Percentiles rank a stretch among this genome's conserved stretches.
Evolutionary conservation across 2,888 invertebrate genomes (phyloP).

Genomic region (Neocrepidodera transversa): DNA sequence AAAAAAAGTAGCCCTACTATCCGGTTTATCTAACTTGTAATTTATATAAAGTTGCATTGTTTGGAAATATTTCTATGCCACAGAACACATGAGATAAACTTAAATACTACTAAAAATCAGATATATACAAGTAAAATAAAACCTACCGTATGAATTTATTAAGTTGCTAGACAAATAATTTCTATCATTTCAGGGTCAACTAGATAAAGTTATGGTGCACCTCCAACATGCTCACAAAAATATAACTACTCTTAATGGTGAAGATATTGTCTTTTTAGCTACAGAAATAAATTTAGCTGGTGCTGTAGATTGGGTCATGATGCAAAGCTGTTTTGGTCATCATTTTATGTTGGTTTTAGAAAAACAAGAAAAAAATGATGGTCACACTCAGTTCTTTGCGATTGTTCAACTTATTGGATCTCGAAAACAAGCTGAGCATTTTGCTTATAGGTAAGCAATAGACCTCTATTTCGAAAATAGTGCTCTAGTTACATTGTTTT

Average conservation of each 20-base stretch:
- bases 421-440: conserved; percentile 98
- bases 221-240: conserved; percentile 97
- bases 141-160: no score
- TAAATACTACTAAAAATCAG: neutral
- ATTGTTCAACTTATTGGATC: conserved; percentile 99
- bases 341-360: conserved; percentile 99
- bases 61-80: no score
- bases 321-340: conserved; percentile 99
- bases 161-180: no score
- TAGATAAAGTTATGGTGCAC: conserved; percentile 99
- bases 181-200: conserved; percentile 68
- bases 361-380: conserved; percentile 97
- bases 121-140: no score
- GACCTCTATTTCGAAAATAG: no score
- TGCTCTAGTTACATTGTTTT: no score
- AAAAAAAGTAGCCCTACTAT: no score
- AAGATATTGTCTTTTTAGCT: conserved; percentile 99
- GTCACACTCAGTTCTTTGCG: conserved; percentile 95
- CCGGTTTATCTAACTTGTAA: no score
- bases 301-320: conserved; percentile 99
- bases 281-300: conserved; percentile 99
- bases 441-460: conserved; percentile 86
- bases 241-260: conserved; percentile 96
- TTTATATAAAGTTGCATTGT: no score
- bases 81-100: neutral